Evolutionary conservation across 1,140 invertebrate species (phyloP), one percentile per base, ranked within the genome.

Genomic region (Holotrichia oblita): DNA sequence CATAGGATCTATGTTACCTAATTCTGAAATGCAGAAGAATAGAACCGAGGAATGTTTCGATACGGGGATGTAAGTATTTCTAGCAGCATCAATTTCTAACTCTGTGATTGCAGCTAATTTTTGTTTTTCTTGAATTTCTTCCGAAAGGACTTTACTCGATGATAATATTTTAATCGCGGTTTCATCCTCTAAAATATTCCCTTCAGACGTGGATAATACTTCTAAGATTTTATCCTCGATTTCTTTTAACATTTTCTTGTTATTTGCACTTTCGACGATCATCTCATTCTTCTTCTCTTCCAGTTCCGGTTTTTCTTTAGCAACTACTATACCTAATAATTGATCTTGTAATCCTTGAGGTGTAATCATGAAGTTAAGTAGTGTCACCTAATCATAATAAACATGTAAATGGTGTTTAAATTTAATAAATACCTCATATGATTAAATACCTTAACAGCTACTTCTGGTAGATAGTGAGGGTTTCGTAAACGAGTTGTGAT

Each of bases 341-440:
- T 98, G 97, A 89, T 98, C 96, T 86, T 97, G 91, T 40, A 99
- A 88, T 79, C 97, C 97, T 89, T 97, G 93, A 0, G 93, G 93
- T 0, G 97, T 99, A 83, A 99, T 97, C 93, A 97, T 97, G 87
- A 99, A 99, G 89, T 99, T 98, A 78, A 99, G 85, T 77, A 99
- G 83, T 0, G 95, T 96, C 34, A 97, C 93, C 90, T 92, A 81
- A 12, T 1, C 3, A 27, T 27, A 27, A 74, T 22, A 59, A 48
- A 41, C 22, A 74, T 72, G 34, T 17, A 3, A 34, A 40, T 76
- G 24, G 22, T 72, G 27, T 20, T 17, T 76, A 74, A 20, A 69
- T 34, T 69, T 9, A n/a, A n/a, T n/a, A n/a, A n/a, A n/a, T n/a
- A n/a, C n/a, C n/a, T 27, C 24, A 20, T 34, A 0, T 22, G 1